Conservation (phyloP, 2,888 invertebrate species). For the Amblyjoppa fuscipennis region DNA sequence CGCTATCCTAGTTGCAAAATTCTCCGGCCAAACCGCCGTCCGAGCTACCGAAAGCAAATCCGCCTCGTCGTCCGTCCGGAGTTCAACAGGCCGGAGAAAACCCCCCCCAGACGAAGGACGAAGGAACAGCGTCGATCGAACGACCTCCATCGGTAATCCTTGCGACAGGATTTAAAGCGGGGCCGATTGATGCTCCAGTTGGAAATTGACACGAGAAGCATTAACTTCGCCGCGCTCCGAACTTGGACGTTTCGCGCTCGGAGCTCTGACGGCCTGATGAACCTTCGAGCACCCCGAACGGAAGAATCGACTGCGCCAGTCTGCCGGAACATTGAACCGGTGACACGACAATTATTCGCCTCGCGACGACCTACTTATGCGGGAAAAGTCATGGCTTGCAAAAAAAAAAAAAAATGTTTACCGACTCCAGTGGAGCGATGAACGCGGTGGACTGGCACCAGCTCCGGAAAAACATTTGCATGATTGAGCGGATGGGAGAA, state of each 20-base stretch:
- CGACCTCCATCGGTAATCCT: neutral
- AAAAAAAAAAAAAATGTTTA: no score
- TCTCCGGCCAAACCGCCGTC: neutral
- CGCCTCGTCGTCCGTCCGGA: slow-evolving; percentile 37
- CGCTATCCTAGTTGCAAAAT: slow-evolving; percentile 34
- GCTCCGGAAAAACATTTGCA: no score
- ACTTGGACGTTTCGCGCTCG: slow-evolving; percentile 5
- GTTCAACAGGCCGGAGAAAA: slow-evolving; percentile 15
- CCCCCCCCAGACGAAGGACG: neutral
- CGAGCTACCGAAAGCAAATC: slow-evolving; percentile 41
- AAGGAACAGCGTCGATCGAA: slow-evolving; percentile 40
- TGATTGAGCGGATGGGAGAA: no score
- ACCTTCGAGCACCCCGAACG: neutral
- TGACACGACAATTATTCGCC: slow-evolving; percentile 4
- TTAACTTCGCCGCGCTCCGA: slow-evolving; percentile 8
- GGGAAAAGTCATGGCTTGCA: no score
- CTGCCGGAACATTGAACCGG: slow-evolving; percentile 5
- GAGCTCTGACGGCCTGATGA: neutral
- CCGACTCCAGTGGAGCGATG: no score
- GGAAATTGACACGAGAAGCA: slow-evolving; percentile 8
- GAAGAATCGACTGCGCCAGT: neutral
- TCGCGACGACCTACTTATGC: neutral
- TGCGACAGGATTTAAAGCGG: neutral
- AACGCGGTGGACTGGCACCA: no score
- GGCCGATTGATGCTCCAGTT: slow-evolving; percentile 3